Conservation (phyloP, 1,140 invertebrate species). For the Chironomus tepperi region DNA sequence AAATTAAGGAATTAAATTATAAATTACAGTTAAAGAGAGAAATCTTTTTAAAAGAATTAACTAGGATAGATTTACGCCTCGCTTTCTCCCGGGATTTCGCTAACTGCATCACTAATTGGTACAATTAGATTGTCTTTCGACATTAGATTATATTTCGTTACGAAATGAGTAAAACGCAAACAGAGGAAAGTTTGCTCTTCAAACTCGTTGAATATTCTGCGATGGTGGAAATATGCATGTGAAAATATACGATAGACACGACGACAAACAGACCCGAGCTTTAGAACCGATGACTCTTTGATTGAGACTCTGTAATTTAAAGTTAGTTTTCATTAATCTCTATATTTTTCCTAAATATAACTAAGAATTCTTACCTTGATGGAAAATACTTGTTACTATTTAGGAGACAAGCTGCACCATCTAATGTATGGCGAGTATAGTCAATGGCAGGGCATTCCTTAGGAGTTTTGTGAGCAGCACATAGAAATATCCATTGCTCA, state of each 20-base stretch:
- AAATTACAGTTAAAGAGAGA: background rate
- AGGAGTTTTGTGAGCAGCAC: slow-evolving; percentile 98
- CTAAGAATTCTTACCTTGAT: slow-evolving; percentile 67
- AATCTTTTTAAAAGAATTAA: background rate
- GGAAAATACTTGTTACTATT: slow-evolving; percentile 99
- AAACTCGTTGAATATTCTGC: slow-evolving; percentile 94
- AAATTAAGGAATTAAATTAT: background rate
- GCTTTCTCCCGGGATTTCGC: slow-evolving; percentile 56
- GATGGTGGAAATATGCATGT: slow-evolving; percentile 98
- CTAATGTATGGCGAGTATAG: slow-evolving; percentile 98
- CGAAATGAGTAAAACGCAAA: slow-evolving; percentile 94
- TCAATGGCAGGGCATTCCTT: slow-evolving; percentile 99
- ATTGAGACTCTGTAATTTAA: slow-evolving; percentile 80
- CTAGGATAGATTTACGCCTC: slow-evolving; percentile 42
- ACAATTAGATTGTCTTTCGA: slow-evolving; percentile 97
- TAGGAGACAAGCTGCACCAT: slow-evolving; percentile 95
- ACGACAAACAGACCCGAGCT: slow-evolving; percentile 95
- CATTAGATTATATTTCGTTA: slow-evolving; percentile 98
- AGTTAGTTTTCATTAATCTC: slow-evolving; percentile 25
- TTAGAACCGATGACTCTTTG: slow-evolving; percentile 96
- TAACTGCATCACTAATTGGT: slow-evolving; percentile 57
- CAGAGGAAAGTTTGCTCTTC: slow-evolving; percentile 94
- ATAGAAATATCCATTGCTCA: slow-evolving; percentile 99
- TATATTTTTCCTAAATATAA: slow-evolving; percentile 16
- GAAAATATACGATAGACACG: slow-evolving; percentile 99